Conservation (phyloP, 35 echinoderm and acorn worm genomes). For the Stichopus chloronotus region DNA sequence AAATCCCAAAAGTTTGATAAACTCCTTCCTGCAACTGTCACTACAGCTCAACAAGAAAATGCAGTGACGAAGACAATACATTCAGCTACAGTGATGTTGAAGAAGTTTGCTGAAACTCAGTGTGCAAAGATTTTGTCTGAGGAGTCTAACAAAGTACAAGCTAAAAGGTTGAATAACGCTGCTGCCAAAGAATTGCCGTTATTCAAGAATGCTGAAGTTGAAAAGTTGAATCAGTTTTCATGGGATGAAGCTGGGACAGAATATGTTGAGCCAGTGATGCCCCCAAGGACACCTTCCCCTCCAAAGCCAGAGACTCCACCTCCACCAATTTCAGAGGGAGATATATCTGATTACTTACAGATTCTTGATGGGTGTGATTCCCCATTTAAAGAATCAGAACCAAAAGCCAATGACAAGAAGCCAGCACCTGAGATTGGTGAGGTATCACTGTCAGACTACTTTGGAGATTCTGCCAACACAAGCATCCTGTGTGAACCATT, state of each 20-base stretch:
- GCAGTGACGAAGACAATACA: background rate
- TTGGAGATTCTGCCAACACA: conserved; percentile 67
- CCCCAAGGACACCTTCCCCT: conserved; percentile 48
- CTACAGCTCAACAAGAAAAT: background rate
- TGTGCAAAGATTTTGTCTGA: background rate
- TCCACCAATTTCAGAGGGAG: conserved; percentile 61
- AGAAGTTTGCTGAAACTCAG: conserved; percentile 44
- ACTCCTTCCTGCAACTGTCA: background rate
- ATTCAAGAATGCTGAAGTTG: background rate
- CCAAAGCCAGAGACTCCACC: conserved; percentile 56
- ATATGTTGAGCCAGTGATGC: conserved; percentile 49
- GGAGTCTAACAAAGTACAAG: background rate
- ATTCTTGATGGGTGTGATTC: conserved; percentile 62
- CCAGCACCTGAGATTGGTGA: conserved; percentile 31
- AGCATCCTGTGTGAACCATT: conserved; percentile 71
- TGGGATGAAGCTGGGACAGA: conserved; percentile 10
- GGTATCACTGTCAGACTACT: conserved; percentile 66
- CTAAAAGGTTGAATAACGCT: background rate
- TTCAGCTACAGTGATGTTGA: conserved; percentile 27
- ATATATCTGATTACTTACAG: conserved; percentile 72
- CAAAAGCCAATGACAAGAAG: background rate
- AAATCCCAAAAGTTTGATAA: conserved; percentile 20
- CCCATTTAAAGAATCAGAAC: background rate
- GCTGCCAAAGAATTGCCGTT: too few species aligned
- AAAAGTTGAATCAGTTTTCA: background rate